Conservation (phyloP, 1,140 invertebrate species). For the Elysia chlorotica region DNA sequence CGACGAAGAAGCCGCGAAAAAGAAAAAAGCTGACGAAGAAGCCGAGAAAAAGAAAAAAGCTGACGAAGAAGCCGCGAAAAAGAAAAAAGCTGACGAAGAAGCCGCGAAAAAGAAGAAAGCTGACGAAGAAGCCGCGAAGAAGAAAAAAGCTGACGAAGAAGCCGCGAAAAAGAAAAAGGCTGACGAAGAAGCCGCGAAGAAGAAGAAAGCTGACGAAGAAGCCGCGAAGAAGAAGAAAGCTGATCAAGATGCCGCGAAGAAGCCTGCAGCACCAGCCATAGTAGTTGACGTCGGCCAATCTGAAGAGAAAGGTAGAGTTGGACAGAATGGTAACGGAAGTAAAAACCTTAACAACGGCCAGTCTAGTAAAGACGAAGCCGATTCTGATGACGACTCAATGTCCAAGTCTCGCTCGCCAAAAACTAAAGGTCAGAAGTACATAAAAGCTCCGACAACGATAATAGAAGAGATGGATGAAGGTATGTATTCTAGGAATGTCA, state of each 20-base stretch:
- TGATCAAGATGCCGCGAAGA: conserved; percentile 12
- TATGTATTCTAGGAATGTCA: no score
- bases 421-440: conserved; percentile 32
- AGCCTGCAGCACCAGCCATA: conserved; percentile 31
- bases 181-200: conserved; percentile 19
- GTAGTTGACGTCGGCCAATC: conserved; percentile 36
- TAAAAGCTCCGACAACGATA: conserved; percentile 50
- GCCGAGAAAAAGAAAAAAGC: conserved; percentile 25
- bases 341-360: conserved; percentile 21
- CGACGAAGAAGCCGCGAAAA: conserved; percentile 20
- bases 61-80: conserved; percentile 6
- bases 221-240: conserved; percentile 18
- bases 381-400: conserved; percentile 9
- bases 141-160: conserved; percentile 17
- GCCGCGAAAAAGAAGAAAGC: neutral
- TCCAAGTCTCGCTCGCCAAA: conserved; percentile 17
- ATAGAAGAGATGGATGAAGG: conserved; percentile 39
- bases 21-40: conserved; percentile 26
- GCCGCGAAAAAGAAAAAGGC: conserved; percentile 18
- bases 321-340: conserved; percentile 13
- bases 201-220: conserved; percentile 28
- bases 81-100: conserved; percentile 14
- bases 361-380: conserved; percentile 24
- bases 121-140: conserved; percentile 10
- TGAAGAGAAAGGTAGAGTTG: conserved; percentile 17